Evolutionary conservation across 1,140 invertebrate genomes (phyloP).

Genomic region (Bombus terrestris): DNA sequence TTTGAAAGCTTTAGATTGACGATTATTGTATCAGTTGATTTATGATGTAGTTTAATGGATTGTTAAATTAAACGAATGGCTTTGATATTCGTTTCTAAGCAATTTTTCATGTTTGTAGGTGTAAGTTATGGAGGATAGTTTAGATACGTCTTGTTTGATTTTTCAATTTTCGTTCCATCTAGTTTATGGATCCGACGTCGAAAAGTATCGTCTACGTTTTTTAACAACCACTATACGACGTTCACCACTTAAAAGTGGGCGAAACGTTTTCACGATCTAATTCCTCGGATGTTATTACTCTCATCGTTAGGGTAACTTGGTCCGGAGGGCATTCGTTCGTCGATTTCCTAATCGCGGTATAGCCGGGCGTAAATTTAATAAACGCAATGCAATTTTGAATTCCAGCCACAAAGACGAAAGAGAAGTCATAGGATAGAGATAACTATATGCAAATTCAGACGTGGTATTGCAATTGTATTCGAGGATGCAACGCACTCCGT

Average conservation of each 20-base stretch:
- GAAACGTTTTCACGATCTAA: neutral
- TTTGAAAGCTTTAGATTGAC: neutral
- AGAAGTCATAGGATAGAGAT: neutral
- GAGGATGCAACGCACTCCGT: neutral
- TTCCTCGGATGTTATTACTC: neutral
- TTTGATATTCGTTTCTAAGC: no score
- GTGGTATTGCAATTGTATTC: conserved; percentile 12
- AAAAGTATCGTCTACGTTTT: neutral
- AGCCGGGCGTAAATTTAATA: conserved; percentile 40
- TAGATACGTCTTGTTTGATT: no score
- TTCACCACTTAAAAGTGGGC: neutral
- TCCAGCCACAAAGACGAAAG: neutral
- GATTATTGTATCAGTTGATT: no score
- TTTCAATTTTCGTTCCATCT: no score
- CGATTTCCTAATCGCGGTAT: conserved; percentile 33
- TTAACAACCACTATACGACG: neutral
- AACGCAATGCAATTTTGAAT: conserved; percentile 9
- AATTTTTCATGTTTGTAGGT: no score
- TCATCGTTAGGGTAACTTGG: neutral
- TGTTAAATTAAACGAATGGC: no score
- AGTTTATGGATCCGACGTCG: no score
- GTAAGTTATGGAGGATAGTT: no score
- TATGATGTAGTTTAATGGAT: no score
- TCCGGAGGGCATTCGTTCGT: conserved; percentile 11
- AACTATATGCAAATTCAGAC: conserved; percentile 43